phyloP scores from a whole-genome alignment of 2,888 invertebrate genomes.

The Acanthoscelides obtectus region DNA sequence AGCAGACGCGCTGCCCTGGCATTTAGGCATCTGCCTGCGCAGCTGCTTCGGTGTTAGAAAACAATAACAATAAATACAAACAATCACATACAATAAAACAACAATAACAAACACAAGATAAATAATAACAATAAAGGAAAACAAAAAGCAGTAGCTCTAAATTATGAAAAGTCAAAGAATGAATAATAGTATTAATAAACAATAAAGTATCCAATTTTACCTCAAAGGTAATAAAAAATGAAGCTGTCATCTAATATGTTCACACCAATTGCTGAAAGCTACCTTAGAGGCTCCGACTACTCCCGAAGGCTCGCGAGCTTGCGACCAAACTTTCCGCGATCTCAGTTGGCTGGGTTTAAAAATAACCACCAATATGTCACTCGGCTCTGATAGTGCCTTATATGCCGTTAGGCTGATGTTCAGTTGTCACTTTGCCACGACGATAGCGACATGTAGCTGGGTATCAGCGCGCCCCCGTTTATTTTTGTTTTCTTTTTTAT shows the following conservation, averaged over 20 bases:
- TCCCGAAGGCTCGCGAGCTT: neutral
- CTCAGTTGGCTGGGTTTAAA: neutral
- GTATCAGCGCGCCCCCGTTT: neutral
- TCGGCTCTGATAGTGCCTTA: neutral
- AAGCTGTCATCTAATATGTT: neutral
- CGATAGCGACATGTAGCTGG: neutral
- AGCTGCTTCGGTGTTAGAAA: too few relatives aligned
- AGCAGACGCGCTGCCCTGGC: too few relatives aligned
- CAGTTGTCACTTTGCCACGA: neutral
- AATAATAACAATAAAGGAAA: too few relatives aligned
- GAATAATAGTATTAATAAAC: too few relatives aligned
- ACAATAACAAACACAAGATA: too few relatives aligned
- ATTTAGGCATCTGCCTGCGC: too few relatives aligned
- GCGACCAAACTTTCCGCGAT: neutral
- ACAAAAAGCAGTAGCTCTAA: too few relatives aligned
- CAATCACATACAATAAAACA: too few relatives aligned
- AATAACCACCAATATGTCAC: neutral
- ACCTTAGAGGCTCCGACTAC: neutral
- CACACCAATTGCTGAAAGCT: neutral
- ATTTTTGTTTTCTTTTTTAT: neutral
- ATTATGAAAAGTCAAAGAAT: too few relatives aligned
- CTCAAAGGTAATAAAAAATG: neutral
- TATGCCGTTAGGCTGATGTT: neutral
- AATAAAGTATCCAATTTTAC: too few relatives aligned
- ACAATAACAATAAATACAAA: too few relatives aligned